Evolutionary conservation across 2,113 vertebrate genomes (phyloP), one percentile per base, ranked within the genome.

Genomic region (Pteronura brasiliensis): DNA sequence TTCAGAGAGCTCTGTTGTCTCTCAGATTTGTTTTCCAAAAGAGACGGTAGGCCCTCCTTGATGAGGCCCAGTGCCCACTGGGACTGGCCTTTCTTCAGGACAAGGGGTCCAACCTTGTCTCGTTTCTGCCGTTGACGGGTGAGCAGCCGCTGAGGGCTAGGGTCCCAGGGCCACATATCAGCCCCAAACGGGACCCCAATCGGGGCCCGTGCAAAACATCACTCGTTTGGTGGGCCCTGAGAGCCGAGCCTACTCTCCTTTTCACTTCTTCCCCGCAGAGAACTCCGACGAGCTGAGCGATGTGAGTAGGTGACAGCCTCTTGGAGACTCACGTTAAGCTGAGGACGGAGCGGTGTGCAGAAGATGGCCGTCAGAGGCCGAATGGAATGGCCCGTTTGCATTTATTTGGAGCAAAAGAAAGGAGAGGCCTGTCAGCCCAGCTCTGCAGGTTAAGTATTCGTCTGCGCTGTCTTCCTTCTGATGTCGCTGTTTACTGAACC

Each of bases 401-500:
- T 88, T 72, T 79, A 59, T 92, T 81, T 88, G 72, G 69, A 93
- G 71, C 79, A 25, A 31, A 85, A 69, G 27, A 47, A 59, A 79
- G 47, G 74, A 87, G 88, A 36, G n/a, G 79, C 72, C 67, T 83
- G 79, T 72, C n/a, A 77, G 65, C 31, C 59, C 44, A 21, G 39
- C 31, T 82, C 25, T 20, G 42, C 59, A 42, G 97, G 96, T 96
- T 96, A 90, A 93, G 94, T 96, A 55, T 80, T 47, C 5, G 17
- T 65, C 65, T 82, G 74, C 27, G 34, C 88, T 77, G 63, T 97
- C 88, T 90, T 55, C 57, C 84, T 84, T 88, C 74, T 17, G 20
- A 82, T 39, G 52, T 94, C 17, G 71, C 76, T 89, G 72, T 71
- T 52, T 79, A 6, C 84, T 34, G 92, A 94, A 44, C 92, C 65